Base-by-base conservation (phyloP, 2,113 vertebrate genomes). In the Ifrita kowaldi region DNA sequence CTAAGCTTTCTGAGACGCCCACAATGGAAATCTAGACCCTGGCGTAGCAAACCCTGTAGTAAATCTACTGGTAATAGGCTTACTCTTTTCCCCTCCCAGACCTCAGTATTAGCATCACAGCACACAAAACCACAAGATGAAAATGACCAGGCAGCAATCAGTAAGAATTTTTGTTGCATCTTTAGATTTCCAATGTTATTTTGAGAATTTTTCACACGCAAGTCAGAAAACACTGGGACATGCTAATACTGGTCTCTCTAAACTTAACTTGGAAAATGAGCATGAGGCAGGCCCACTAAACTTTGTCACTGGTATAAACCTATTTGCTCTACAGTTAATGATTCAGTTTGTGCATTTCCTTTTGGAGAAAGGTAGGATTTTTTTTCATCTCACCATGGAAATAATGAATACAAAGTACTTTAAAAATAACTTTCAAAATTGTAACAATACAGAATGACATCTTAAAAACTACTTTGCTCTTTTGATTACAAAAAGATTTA, bases 41-140 rank as follows among this genome's bases (percentile, higher is more conserved):
- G 64, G 68, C 49, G 28, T 1, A 67, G 73, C 42, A 74, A 74
- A 64, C 50, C 16, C 33, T 67, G 71, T 42, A 57, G 88, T 80
- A 90, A 90, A 95, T 92, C 83, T 92, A 81, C 68, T 32, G 68
- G 18, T 95, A 96, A 93, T 49, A 95, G 52, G 86, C 83, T 96
- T 96, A 95, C 63, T 89, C 60, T 86, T 75, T 77, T 55, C n/a
- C 79, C 75, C 74, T 71, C 68, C 74, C 35, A 87, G 76, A 73
- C 42, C 69, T 84, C 73, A 67, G 24, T 21, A 67, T 35, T 30
- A 84, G 47, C 52, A 88, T 22, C 62, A 30, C 3, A 22, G 59
- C 2, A 5, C 6, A 77, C 24, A 74, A 50, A 65, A 65, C 13
- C 35, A 46, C 16, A 50, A 24, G 5, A 65, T 0, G 1, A 70